Percentiles rank a stretch among this genome's conserved stretches.
These are phyloP conservation scores for Corella eumyota DNA, from an alignment of 23 tunicate genomes.

Conservation along the genomic window DNA sequence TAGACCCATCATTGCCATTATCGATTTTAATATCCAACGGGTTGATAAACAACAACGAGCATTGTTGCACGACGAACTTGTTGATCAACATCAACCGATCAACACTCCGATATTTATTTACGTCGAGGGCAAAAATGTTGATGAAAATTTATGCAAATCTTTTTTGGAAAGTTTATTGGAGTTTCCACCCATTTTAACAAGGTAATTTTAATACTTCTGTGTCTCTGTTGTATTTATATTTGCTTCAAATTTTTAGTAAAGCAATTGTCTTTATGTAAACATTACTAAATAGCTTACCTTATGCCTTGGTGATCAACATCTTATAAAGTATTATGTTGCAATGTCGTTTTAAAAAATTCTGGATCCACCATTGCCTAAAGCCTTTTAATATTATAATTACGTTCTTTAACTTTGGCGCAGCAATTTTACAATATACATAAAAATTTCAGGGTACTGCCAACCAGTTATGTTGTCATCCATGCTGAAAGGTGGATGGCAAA, in stretches of 20 bases:
- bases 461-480: conserved; percentile 19
- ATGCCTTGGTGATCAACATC: too few relatives aligned
- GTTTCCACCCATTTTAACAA: too few relatives aligned
- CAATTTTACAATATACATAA: not conserved
- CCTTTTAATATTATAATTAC: not conserved
- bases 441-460: conserved; percentile 17
- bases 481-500: conserved; percentile 27
- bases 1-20: conserved; percentile 68
- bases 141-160: conserved; percentile 7
- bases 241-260: too few relatives aligned
- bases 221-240: too few relatives aligned
- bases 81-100: conserved; percentile 24
- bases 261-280: too few relatives aligned
- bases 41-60: conserved; percentile 26
- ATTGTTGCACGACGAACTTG: conserved; percentile 6
- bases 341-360: conserved; percentile 3
- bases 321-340: too few relatives aligned
- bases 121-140: conserved; percentile 17
- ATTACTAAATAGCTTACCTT: too few relatives aligned
- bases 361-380: too few relatives aligned
- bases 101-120: conserved; percentile 37
- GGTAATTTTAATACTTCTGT: too few relatives aligned
- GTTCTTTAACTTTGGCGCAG: not conserved
- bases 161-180: conserved; percentile 8
- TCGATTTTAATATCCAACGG: conserved; percentile 30